Evolutionary conservation across 2,888 invertebrate species (phyloP).

Genomic region (Oscheius sp.): DNA sequence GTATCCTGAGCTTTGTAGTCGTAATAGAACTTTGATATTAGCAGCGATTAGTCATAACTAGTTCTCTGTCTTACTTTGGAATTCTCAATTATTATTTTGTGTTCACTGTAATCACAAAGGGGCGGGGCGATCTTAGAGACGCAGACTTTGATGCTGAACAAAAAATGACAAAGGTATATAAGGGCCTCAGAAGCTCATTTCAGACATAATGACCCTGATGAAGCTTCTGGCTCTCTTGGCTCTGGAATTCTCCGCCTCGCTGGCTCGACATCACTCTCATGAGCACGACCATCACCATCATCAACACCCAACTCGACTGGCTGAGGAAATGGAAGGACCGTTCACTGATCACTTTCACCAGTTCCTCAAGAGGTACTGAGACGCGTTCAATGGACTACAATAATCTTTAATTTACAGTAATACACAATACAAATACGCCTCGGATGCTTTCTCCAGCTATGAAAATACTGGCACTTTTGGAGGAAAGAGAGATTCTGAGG

Average conservation of each 20-base stretch:
- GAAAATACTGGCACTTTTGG: constrained; percentile 52
- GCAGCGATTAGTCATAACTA: no score
- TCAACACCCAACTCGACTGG: neutral
- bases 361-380: constrained; percentile 8
- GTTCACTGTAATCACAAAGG: neutral
- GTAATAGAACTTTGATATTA: neutral
- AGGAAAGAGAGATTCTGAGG: constrained; percentile 41
- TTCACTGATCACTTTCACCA: constrained; percentile 11
- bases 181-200: neutral
- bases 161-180: constrained; percentile 8
- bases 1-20: no score
- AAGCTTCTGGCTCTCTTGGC: neutral
- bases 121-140: constrained; percentile 16
- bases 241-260: neutral
- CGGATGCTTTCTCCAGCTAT: constrained; percentile 22
- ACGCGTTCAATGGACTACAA: neutral
- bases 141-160: neutral
- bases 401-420: neutral
- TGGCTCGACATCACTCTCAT: neutral
- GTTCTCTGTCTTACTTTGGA: no score
- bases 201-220: neutral
- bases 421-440: neutral
- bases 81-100: neutral
- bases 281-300: neutral
- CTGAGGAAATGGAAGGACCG: neutral